phyloP scores from a whole-genome alignment of 2,113 vertebrate species.

The Pagrus major region DNA sequence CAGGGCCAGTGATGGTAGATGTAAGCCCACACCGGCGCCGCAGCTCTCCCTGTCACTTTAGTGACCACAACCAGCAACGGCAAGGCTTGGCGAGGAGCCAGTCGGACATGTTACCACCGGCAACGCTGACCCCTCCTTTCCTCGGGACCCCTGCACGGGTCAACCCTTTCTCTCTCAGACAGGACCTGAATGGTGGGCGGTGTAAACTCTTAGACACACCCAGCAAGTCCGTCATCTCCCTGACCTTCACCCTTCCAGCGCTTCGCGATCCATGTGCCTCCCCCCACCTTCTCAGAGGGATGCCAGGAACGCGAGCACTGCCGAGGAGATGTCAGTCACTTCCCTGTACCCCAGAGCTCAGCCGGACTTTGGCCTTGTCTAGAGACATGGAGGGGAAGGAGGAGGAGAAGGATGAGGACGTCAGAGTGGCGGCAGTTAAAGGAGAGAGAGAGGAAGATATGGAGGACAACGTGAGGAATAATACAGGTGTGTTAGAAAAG shows the following conservation, averaged over 20 bases:
- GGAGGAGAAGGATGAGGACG: not conserved
- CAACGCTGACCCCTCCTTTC: constrained; percentile 66
- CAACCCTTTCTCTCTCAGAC: constrained; percentile 94
- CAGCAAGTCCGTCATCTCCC: constrained; percentile 90
- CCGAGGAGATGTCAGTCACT: constrained; percentile 89
- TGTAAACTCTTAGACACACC: constrained; percentile 94
- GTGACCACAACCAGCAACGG: constrained; percentile 70
- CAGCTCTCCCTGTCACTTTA: constrained; percentile 74
- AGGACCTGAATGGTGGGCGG: constrained; percentile 92
- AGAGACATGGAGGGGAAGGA: constrained; percentile 24
- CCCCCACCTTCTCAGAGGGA: constrained; percentile 69
- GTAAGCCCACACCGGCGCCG: constrained; percentile 76
- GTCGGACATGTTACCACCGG: constrained; percentile 86
- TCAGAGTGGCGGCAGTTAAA: not conserved
- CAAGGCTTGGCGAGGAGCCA: constrained; percentile 88
- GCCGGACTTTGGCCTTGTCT: constrained; percentile 60
- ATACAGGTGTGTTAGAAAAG: not conserved
- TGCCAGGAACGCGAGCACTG: constrained; percentile 49
- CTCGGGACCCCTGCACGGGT: constrained; percentile 84
- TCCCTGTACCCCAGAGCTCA: constrained; percentile 89
- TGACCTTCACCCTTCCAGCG: constrained; percentile 88
- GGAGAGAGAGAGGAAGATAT: not conserved
- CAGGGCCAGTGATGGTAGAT: constrained; percentile 60
- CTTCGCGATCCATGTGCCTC: constrained; percentile 72
- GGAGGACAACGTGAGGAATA: not conserved